Evolutionary conservation across 2,888 invertebrate species (phyloP), one percentile per base, ranked within the genome.

Genomic region (Petrolisthes manimaculis): DNA sequence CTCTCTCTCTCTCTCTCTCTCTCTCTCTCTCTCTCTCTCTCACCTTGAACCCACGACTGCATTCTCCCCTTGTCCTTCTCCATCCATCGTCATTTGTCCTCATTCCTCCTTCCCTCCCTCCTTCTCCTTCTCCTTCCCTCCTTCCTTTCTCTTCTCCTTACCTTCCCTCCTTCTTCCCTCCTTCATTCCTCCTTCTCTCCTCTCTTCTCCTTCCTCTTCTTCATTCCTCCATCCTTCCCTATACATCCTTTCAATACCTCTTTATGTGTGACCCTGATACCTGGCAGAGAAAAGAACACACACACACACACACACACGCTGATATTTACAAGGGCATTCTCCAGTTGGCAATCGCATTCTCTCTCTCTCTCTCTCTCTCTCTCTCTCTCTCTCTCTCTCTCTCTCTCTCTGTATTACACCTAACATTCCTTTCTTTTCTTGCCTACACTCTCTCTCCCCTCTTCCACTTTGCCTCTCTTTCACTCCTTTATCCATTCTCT

Each of bases 1-100:
- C 61, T 61, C 61, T 61, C 61, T 61, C 61, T 61, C 61, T 61
- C 61, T 61, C 61, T 61, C 61, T 61, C 61, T 61, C 61, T 61
- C 61, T 61, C 14, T n/a, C n/a, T n/a, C n/a, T n/a, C n/a, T n/a
- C n/a, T n/a, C n/a, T n/a, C n/a, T n/a, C n/a, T n/a, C n/a, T n/a
- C n/a, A n/a, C n/a, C 37, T 37, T 37, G 1, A 37, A 37, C 37
- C 37, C 37, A 37, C 37, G 37, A 37, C 37, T 37, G 1, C 37
- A 37, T 37, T 37, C 37, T 37, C 37, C 0, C 37, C 37, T 37
- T 37, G 37, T 37, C 37, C 37, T 37, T 37, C 37, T 2, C 37
- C 37, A 37, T 37, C 37, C 37, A 37, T 37, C 37, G 37, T 37
- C 37, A 37, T 37, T 37, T 37, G 37, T 37, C 37, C 2, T 37